Base-by-base conservation (phyloP, 2,113 vertebrate species). In the Lonchura striata region DNA sequence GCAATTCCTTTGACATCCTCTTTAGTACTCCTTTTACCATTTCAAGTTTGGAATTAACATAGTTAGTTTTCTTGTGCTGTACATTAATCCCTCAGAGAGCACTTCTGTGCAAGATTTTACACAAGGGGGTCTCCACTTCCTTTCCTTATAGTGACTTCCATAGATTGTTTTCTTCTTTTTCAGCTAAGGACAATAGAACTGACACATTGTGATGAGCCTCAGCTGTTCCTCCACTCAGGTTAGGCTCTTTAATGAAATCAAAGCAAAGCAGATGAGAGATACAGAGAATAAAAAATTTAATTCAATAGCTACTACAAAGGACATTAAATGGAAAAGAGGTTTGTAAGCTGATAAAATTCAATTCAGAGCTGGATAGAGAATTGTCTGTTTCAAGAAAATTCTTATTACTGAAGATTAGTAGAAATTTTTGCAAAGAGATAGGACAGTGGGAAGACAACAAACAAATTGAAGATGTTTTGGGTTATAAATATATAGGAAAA, bases 231-330 rank as follows among this genome's bases (percentile, higher is more conserved):
- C 65, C 81, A 1, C 57, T 92, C 69, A 66, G 42, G 74, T 71
- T 92, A 64, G 80, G 30, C 44, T 81, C 72, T 92, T 81, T 74
- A 96, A 90, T 57, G 46, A 60, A 90, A 86, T 83, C 63, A 92
- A 88, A 86, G 66, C 54, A 83, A 82, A 92, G 6, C 16, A 85
- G 70, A 82, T 82, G 65, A 87, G 61, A 76, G 52, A 95, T 81
- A 9, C 39, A 89, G 65, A 91, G 59, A 88, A 84, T 63, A 93
- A 88, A 93, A 90, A 54, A 81, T 9, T 70, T 78, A 92, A 78
- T 33, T 89, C 39, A 60, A 23, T 88, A 94, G 33, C 13, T 88
- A 31, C 54, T 66, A 85, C 15, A 75, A 89, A 79, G 13, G 16
- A 63, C 13, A 66, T 68, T 71, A 84, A 89, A 89, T 35, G 16